phyloP scores from a whole-genome alignment of 2,113 vertebrate genomes.

The Lota lota region DNA sequence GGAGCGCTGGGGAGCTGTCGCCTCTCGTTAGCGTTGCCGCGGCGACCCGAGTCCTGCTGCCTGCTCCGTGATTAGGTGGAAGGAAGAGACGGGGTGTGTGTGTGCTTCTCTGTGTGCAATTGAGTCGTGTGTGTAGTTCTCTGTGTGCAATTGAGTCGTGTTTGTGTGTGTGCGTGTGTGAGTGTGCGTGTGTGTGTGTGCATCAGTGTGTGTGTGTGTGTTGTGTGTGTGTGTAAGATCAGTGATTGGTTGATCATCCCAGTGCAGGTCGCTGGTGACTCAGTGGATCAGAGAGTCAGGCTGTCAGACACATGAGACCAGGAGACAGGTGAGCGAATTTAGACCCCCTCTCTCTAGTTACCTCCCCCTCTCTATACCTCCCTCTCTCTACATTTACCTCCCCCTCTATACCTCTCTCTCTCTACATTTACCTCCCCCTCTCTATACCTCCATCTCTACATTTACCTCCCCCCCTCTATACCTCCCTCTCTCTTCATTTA shows the following conservation, averaged over 20 bases:
- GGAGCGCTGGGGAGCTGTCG: slow-evolving; percentile 76
- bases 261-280: slow-evolving; percentile 72
- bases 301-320: slow-evolving; percentile 28
- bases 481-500: too few relatives aligned
- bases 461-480: too few relatives aligned
- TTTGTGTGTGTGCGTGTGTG: slow-evolving; percentile 4
- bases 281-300: slow-evolving; percentile 74
- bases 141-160: slow-evolving; percentile 7
- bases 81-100: slow-evolving; percentile 24
- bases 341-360: too few relatives aligned
- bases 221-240: slow-evolving; percentile 74
- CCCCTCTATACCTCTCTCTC: too few relatives aligned
- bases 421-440: too few relatives aligned
- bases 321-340: too few relatives aligned
- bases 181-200: neutral
- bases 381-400: too few relatives aligned
- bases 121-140: slow-evolving; percentile 6
- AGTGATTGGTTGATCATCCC: slow-evolving; percentile 81
- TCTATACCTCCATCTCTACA: too few relatives aligned
- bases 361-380: too few relatives aligned
- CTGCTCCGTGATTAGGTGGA: slow-evolving; percentile 73
- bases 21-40: slow-evolving; percentile 74
- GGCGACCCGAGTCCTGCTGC: slow-evolving; percentile 70
- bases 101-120: slow-evolving; percentile 12
- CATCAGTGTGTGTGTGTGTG: slow-evolving; percentile 1